Evolutionary conservation across 1,140 invertebrate genomes (phyloP).

Genomic region (Dysdera silvatica): DNA sequence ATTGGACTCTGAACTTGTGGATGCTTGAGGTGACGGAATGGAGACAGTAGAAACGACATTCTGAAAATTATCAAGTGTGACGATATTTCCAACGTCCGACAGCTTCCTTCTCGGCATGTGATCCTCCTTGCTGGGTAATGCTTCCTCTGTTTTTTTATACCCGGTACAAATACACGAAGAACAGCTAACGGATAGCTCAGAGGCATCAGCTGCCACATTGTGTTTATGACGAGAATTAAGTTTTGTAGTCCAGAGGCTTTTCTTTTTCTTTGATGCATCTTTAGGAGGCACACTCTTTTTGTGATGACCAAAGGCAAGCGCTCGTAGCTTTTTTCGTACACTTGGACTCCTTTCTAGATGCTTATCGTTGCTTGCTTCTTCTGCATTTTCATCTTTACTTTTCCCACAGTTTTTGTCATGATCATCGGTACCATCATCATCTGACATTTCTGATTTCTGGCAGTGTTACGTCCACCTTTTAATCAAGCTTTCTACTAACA

Average conservation of each 20-base stretch:
- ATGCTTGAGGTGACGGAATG: too few species aligned
- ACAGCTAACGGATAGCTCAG: background rate
- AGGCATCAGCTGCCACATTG: background rate
- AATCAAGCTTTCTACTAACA: too few species aligned
- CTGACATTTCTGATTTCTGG: too few species aligned
- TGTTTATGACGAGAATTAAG: background rate
- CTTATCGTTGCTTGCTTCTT: background rate
- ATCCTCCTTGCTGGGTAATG: too few species aligned
- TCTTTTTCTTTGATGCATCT: background rate
- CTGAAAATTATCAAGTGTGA: too few species aligned
- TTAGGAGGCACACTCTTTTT: background rate
- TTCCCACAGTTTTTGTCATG: too few species aligned
- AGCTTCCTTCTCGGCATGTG: too few species aligned
- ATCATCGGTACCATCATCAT: too few species aligned
- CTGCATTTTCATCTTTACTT: background rate
- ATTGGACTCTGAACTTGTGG: too few species aligned
- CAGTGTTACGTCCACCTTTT: too few species aligned
- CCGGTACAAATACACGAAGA: background rate
- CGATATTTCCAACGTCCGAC: too few species aligned
- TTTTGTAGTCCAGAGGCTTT: background rate
- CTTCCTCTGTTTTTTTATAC: background rate
- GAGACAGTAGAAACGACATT: too few species aligned
- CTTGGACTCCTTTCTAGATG: background rate
- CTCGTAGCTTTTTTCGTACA: background rate
- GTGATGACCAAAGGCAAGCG: background rate